Conservation (phyloP, 2,888 invertebrate genomes). For the Teinopalpus imperialis region DNA sequence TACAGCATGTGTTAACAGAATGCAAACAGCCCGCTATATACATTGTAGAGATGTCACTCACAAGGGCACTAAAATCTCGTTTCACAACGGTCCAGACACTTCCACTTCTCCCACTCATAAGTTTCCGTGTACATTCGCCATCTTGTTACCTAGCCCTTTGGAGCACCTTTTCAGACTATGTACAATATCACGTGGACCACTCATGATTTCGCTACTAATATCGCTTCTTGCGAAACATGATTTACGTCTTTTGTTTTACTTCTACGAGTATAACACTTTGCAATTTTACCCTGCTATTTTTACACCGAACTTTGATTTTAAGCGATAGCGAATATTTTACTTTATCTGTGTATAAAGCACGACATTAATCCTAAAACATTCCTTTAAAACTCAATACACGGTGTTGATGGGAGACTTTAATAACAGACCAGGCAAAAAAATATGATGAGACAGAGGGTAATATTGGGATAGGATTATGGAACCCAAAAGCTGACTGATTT, state of each 20-base stretch:
- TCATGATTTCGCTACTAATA: not conserved
- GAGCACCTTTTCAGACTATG: conserved; percentile 13
- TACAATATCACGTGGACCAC: conserved; percentile 2
- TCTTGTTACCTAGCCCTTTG: conserved; percentile 15
- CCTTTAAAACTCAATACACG: too few species aligned
- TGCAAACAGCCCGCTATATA: not conserved
- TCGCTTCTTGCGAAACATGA: conserved; percentile 1
- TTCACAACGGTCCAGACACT: conserved; percentile 5
- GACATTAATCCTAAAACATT: too few species aligned
- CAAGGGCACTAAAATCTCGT: conserved; percentile 10
- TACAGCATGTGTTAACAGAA: not conserved
- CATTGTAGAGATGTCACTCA: not conserved
- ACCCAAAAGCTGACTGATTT: too few species aligned
- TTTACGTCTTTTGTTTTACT: conserved; percentile 2
- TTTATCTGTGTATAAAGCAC: too few species aligned
- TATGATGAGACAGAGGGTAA: too few species aligned
- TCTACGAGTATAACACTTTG: too few species aligned
- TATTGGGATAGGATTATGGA: too few species aligned
- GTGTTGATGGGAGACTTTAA: too few species aligned
- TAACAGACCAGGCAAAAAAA: too few species aligned
- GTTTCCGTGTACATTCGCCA: conserved; percentile 2
- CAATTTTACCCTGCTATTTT: too few species aligned
- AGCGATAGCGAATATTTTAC: too few species aligned
- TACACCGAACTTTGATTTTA: too few species aligned
- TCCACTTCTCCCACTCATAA: not conserved